phyloP scores from a whole-genome alignment of 2,888 invertebrate species.

The Synanthedon formicaeformis region DNA sequence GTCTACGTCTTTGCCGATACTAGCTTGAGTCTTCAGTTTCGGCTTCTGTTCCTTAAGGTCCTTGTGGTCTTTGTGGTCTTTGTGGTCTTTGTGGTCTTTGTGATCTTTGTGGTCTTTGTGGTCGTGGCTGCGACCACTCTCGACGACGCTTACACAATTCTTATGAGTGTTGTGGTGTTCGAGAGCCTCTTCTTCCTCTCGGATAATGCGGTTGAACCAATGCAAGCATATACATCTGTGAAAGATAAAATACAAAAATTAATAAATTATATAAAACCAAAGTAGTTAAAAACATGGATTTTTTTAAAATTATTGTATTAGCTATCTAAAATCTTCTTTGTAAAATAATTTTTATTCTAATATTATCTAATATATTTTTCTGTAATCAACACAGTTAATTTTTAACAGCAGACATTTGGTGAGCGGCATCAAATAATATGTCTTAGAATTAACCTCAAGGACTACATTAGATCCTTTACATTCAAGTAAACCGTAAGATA shows the following conservation, averaged over 20 bases:
- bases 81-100: slow-evolving; percentile 9
- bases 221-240: slow-evolving; percentile 76
- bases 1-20: slow-evolving; percentile 71
- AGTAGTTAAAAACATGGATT: too few relatives aligned
- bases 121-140: slow-evolving; percentile 30
- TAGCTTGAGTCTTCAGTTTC: slow-evolving; percentile 48
- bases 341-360: too few relatives aligned
- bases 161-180: slow-evolving; percentile 53
- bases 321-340: too few relatives aligned
- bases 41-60: slow-evolving; percentile 21
- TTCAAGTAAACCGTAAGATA: too few relatives aligned
- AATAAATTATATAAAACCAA: too few relatives aligned
- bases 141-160: slow-evolving; percentile 61
- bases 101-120: slow-evolving; percentile 8
- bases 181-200: slow-evolving; percentile 45
- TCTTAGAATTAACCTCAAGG: too few relatives aligned
- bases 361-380: too few relatives aligned
- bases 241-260: neutral
- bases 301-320: too few relatives aligned
- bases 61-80: slow-evolving; percentile 10
- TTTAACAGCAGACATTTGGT: too few relatives aligned
- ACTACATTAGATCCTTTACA: too few relatives aligned
- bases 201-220: slow-evolving; percentile 64
- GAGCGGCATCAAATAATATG: too few relatives aligned
- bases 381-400: too few relatives aligned